phyloP scores from a whole-genome alignment of 2,888 invertebrate species.

The Nomada ruficornis region DNA sequence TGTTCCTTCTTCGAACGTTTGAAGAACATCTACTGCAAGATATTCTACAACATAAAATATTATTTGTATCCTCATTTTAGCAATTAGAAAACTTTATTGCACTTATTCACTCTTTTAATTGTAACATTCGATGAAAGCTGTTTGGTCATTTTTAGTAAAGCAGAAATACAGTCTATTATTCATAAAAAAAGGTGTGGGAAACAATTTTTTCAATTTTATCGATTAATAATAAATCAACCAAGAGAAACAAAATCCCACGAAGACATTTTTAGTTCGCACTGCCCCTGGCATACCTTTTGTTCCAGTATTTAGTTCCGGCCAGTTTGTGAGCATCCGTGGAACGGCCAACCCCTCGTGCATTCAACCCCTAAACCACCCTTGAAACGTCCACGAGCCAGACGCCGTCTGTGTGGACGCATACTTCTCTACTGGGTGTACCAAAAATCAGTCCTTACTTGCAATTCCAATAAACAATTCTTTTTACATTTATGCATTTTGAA shows the following conservation, averaged over 20 bases:
- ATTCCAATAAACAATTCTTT: neutral
- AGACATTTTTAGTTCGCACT: slow-evolving; percentile 74
- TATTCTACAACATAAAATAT: too few species aligned
- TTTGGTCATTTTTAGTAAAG: too few species aligned
- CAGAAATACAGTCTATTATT: too few species aligned
- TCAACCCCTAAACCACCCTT: slow-evolving; percentile 70
- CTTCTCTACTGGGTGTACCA: slow-evolving; percentile 35
- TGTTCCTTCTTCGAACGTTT: slow-evolving; percentile 15
- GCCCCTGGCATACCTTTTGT: slow-evolving; percentile 67
- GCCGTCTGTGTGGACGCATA: slow-evolving; percentile 50
- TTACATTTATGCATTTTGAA: neutral
- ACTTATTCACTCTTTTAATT: too few species aligned
- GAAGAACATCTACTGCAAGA: neutral
- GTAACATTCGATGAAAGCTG: too few species aligned
- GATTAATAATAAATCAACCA: slow-evolving; percentile 46
- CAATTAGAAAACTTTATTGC: too few species aligned
- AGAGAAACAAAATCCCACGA: slow-evolving; percentile 51
- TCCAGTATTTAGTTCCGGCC: slow-evolving; percentile 76
- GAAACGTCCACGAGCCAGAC: slow-evolving; percentile 58
- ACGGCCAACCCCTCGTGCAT: slow-evolving; percentile 69
- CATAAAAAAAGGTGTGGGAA: too few species aligned
- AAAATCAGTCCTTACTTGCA: slow-evolving; percentile 39
- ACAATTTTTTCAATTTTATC: neutral
- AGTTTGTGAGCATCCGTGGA: slow-evolving; percentile 75
- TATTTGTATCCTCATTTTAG: too few species aligned